phyloP scores from a whole-genome alignment of 1,140 invertebrate species.

The Diabrotica undecimpunctata region DNA sequence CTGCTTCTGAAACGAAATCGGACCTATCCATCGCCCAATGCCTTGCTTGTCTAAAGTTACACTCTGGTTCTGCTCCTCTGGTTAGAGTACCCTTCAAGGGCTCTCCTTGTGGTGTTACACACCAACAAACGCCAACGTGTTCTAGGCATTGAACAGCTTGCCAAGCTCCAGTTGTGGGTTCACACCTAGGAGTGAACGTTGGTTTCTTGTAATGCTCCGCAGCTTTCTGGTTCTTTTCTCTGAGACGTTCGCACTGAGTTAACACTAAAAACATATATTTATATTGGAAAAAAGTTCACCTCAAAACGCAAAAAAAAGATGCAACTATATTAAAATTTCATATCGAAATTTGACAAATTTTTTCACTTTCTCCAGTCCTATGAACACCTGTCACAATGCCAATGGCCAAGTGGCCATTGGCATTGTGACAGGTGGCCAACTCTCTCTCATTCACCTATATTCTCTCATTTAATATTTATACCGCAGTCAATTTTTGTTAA shows the following conservation, averaged over 20 bases:
- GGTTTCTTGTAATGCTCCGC: constrained; percentile 66
- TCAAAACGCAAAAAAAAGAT: not conserved
- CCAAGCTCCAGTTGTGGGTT: constrained; percentile 69
- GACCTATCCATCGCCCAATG: constrained; percentile 47
- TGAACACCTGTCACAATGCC: no score
- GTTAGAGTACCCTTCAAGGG: constrained; percentile 74
- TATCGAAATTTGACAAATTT: not conserved
- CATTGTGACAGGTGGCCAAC: no score
- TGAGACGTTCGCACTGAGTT: constrained; percentile 73
- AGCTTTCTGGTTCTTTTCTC: constrained; percentile 70
- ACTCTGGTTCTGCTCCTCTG: constrained; percentile 65
- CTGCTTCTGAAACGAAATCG: constrained; percentile 42
- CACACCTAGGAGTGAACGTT: constrained; percentile 70
- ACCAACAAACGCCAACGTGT: constrained; percentile 80
- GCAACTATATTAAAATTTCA: not conserved
- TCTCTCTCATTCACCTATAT: no score
- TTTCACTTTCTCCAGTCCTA: not conserved
- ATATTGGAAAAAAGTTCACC: no score
- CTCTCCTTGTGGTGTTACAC: constrained; percentile 74
- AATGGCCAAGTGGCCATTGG: no score
- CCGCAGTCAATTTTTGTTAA: no score
- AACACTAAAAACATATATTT: constrained; percentile 51
- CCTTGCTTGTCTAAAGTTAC: constrained; percentile 72
- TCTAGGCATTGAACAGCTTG: constrained; percentile 76
- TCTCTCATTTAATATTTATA: no score